Conservation (phyloP, 2,113 vertebrate genomes). For the Poecile atricapillus region DNA sequence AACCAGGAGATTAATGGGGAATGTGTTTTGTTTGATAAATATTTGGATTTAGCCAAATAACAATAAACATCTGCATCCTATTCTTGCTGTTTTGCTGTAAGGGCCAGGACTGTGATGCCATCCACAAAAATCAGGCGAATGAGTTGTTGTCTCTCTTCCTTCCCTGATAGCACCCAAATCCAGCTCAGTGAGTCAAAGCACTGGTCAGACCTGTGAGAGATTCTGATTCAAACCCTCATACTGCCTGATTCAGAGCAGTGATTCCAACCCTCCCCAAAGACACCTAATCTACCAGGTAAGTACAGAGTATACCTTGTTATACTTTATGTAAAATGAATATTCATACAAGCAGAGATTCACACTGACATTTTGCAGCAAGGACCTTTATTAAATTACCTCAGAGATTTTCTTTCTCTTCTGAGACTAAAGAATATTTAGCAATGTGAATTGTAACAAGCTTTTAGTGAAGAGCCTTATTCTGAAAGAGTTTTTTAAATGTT, state of each 20-base stretch:
- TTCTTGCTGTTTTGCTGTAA: background rate
- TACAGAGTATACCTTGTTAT: background rate
- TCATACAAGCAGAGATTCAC: background rate
- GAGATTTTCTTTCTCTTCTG: background rate
- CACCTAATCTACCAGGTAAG: background rate
- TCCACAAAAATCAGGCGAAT: background rate
- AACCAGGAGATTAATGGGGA: background rate
- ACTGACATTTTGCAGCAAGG: background rate
- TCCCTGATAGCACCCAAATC: accelerated
- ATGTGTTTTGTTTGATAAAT: background rate
- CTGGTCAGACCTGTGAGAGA: background rate
- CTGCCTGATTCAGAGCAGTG: background rate
- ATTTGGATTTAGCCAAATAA: background rate
- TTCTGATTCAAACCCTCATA: background rate
- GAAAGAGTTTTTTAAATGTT: background rate
- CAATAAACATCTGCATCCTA: background rate
- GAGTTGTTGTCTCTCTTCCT: background rate
- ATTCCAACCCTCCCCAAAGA: background rate
- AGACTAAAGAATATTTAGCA: background rate
- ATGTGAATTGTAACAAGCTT: background rate
- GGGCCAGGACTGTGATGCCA: background rate
- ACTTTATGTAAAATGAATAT: background rate
- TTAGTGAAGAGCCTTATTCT: background rate
- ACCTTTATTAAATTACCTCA: background rate
- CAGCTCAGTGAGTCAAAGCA: background rate